Conservation (phyloP, 2,797 vertebrate genomes). For the Fratercula arctica region DNA sequence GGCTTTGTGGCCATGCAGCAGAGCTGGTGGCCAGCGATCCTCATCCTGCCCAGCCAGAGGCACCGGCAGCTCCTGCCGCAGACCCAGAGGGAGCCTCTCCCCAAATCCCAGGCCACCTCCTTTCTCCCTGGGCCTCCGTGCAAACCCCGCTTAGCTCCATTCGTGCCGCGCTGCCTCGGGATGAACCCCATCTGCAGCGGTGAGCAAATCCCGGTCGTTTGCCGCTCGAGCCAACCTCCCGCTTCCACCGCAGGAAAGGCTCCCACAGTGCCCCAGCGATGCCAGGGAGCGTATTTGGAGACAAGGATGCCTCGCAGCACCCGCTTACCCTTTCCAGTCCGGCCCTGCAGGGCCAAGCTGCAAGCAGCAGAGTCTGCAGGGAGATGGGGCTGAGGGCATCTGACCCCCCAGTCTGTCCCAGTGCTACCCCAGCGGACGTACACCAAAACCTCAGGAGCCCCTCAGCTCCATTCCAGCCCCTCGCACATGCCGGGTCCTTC, state of each 20-base stretch:
- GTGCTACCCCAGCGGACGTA: background rate
- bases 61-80: background rate
- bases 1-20: background rate
- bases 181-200: accelerated
- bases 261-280: accelerated
- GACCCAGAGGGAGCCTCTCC: background rate
- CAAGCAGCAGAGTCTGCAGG: background rate
- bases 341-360: accelerated
- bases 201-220: accelerated
- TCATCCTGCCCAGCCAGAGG: background rate
- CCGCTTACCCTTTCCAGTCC: background rate
- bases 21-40: background rate
- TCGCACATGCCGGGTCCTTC: background rate
- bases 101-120: background rate
- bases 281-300: background rate
- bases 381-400: background rate
- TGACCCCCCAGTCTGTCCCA: too few relatives aligned
- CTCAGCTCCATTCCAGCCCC: background rate
- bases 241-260: background rate
- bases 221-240: background rate
- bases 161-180: accelerated
- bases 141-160: background rate
- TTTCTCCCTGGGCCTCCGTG: accelerated
- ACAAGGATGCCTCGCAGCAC: background rate
- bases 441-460: background rate